Conservation (phyloP, 2,113 vertebrate species). For the Lates calcarifer region DNA sequence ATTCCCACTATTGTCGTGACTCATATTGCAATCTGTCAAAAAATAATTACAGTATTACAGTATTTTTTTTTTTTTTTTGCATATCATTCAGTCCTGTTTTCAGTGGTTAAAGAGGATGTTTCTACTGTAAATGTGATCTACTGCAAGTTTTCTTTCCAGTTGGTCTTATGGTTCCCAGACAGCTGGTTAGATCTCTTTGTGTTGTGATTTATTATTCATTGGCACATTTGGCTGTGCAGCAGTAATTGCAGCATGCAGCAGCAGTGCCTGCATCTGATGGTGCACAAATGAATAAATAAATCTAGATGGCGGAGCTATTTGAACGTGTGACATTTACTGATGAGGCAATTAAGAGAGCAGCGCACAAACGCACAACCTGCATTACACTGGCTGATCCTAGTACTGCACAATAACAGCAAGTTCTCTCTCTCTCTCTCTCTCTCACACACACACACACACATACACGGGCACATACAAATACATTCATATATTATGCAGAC, state of each 20-base stretch:
- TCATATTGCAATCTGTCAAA: too few relatives aligned
- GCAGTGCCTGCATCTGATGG: constrained; percentile 71
- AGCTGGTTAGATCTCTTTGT: constrained; percentile 68
- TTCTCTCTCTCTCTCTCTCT: not conserved
- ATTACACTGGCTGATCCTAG: constrained; percentile 32
- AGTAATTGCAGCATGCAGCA: constrained; percentile 75
- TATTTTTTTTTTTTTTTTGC: too few relatives aligned
- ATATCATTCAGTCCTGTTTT: too few relatives aligned
- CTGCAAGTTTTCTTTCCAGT: constrained; percentile 35
- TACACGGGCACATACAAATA: not conserved
- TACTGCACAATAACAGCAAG: not conserved
- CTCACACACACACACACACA: not conserved
- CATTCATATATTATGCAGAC: constrained; percentile 5
- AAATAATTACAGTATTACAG: too few relatives aligned
- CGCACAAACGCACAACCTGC: constrained; percentile 48
- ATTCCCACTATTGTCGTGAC: too few relatives aligned
- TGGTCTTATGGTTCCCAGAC: constrained; percentile 34
- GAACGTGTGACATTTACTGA: constrained; percentile 83
- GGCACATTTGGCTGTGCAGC: constrained; percentile 64
- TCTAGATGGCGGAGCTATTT: constrained; percentile 69
- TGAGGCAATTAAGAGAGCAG: constrained; percentile 81
- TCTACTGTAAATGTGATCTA: constrained; percentile 33
- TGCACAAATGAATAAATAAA: constrained; percentile 80
- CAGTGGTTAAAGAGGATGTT: constrained; percentile 28
- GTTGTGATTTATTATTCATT: constrained; percentile 78